Evolutionary conservation across 2,888 invertebrate species (phyloP), one percentile per base, ranked within the genome.

Genomic region (Dicyrtoma fusca): DNA sequence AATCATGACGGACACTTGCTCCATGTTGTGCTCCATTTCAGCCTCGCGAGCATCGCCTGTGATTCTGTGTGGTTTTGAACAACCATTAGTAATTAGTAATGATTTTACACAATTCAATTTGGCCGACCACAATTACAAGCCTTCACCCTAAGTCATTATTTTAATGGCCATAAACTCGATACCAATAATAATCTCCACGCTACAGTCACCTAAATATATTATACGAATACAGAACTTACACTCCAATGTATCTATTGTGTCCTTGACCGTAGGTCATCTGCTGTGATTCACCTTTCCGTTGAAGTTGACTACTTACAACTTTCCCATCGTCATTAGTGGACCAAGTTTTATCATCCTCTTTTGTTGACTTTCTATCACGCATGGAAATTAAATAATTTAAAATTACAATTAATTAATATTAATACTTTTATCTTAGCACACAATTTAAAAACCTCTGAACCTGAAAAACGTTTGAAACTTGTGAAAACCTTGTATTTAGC

Each of bases 301-400:
- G 72, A 8, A 66, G 72, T 26, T 72, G 72, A 61, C 68, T 68
- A 25, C 45, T 68, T 13, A 68, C 66, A 11, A 72, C 72, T 21
- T 65, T 65, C 42, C 64, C 71, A 44, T 72, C 72, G 51, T 72
- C 72, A 65, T 72, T 65, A 26, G 59, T 66, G 47, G 61, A 59
- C 72, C 72, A 72, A 10, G 51, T 34, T 61, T 72, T 72, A 14
- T 72, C 72, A 44, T 72, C 66, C 42, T 72, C 68, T 17, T 72
- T 72, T 47, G 76, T 84, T 83, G 59, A 82, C 80, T 80, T 80
- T 80, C 68, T 49, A 63, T 47, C 8, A 34, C 3, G 3, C 8
- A 5, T 5, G 34, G 4, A 3, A 34, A n/a, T n/a, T n/a, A n/a
- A n/a, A n/a, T n/a, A n/a, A n/a, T n/a, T n/a, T n/a, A n/a, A n/a